Percentiles rank a stretch among this genome's conserved stretches.
Evolutionary conservation across 1,140 invertebrate species (phyloP).

Genomic region (Drosophila tsacasi): DNA sequence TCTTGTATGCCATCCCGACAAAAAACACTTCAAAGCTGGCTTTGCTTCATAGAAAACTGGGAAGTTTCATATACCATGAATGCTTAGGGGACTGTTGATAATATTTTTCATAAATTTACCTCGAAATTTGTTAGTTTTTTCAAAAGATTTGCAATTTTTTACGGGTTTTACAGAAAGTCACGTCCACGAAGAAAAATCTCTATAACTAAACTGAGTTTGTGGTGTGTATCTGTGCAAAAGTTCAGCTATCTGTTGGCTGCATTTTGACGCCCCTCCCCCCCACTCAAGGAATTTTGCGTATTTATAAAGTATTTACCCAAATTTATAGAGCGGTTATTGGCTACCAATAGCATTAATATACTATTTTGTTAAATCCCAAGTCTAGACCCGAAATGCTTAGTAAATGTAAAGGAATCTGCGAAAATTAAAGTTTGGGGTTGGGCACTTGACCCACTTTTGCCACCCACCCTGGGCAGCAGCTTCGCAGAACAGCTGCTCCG

Average conservation of each 20-base stretch:
- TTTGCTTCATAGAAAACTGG: conserved; percentile 14
- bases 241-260: conserved; percentile 43
- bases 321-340: neutral
- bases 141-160: conserved; percentile 85
- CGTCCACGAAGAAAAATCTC: conserved; percentile 81
- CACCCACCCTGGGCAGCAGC: conserved; percentile 49
- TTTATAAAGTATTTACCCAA: neutral
- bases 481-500: conserved; percentile 58
- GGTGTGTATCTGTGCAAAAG: conserved; percentile 68
- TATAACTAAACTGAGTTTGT: conserved; percentile 73
- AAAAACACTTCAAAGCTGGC: neutral
- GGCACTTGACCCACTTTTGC: conserved; percentile 68
- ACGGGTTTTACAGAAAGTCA: conserved; percentile 67
- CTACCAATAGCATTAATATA: accelerated
- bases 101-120: conserved; percentile 55
- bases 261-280: neutral
- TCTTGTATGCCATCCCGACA: conserved; percentile 1
- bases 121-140: conserved; percentile 85
- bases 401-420: conserved; percentile 31
- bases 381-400: neutral
- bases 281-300: neutral
- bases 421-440: conserved; percentile 25
- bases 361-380: no score
- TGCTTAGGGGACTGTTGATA: neutral
- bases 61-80: conserved; percentile 27